phyloP scores from a whole-genome alignment of 2,113 vertebrate species.

The Recurvirostra avosetta region DNA sequence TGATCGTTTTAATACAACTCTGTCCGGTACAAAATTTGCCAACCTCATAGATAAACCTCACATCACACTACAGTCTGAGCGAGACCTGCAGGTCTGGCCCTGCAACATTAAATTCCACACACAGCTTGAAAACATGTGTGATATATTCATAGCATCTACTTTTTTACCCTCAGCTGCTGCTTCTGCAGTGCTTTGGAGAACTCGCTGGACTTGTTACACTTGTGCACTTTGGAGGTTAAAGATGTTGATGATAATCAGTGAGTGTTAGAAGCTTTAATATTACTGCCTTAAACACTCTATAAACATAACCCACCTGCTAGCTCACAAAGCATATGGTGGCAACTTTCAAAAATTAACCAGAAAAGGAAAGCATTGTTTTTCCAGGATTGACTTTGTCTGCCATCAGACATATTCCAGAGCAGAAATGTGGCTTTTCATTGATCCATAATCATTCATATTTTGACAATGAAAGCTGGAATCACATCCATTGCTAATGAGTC shows the following conservation, averaged over 20 bases:
- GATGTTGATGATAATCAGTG: not conserved
- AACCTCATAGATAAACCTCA: not conserved
- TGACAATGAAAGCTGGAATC: not conserved
- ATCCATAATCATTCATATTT: not conserved
- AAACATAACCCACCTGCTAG: not conserved
- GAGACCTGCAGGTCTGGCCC: not conserved
- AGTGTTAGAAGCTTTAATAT: not conserved
- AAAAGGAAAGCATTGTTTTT: not conserved
- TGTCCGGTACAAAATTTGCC: not conserved
- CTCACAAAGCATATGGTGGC: not conserved
- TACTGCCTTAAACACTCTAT: not conserved
- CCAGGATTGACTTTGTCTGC: not conserved
- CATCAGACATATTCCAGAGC: not conserved
- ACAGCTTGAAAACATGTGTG: not conserved
- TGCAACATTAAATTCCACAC: not conserved
- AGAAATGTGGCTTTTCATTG: not conserved
- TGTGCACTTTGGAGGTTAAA: not conserved
- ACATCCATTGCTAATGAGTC: accelerated
- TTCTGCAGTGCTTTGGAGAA: not conserved
- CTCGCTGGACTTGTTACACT: not conserved
- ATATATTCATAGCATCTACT: not conserved
- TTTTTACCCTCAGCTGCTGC: not conserved
- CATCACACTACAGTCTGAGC: not conserved
- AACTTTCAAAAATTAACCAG: not conserved
- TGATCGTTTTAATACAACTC: not conserved